Percentiles rank a stretch among this genome's conserved stretches.
These are phyloP conservation scores for Jaculus jaculus DNA, from an alignment of 2,113 vertebrate species.

Conservation along the genomic window DNA sequence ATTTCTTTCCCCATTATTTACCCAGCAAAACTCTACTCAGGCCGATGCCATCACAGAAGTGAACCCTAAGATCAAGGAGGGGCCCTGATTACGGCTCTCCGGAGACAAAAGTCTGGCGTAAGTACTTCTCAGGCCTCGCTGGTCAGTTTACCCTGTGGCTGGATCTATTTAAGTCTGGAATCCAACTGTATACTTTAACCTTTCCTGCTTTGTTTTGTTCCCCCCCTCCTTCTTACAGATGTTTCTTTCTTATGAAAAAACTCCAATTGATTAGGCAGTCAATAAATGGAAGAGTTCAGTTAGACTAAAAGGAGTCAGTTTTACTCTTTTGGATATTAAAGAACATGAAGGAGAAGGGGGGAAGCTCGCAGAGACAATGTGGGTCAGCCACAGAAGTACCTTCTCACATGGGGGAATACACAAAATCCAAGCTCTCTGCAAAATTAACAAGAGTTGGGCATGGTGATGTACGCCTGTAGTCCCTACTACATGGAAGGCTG, in stretches of 20 bases:
- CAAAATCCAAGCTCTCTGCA: not conserved
- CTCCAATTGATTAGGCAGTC: not conserved
- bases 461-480: not conserved
- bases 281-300: not conserved
- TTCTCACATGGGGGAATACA: not conserved
- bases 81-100: not conserved
- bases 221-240: not conserved
- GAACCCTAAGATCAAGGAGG: not conserved
- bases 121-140: not conserved
- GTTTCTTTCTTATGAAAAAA: conserved; percentile 1
- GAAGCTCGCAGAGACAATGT: not conserved
- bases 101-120: not conserved
- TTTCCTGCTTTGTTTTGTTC: not conserved
- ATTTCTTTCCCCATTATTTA: not conserved
- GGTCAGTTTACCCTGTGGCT: not conserved
- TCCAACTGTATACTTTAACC: conserved; percentile 6
- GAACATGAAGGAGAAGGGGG: not conserved
- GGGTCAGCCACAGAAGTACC: not conserved
- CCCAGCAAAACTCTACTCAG: not conserved
- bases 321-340: not conserved
- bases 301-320: not conserved
- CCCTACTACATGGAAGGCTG: not conserved
- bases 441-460: not conserved
- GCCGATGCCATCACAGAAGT: not conserved
- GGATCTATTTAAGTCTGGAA: conserved; percentile 21